phyloP scores from a whole-genome alignment of 2,113 vertebrate species.

The human (Homo sapiens) region DNA sequence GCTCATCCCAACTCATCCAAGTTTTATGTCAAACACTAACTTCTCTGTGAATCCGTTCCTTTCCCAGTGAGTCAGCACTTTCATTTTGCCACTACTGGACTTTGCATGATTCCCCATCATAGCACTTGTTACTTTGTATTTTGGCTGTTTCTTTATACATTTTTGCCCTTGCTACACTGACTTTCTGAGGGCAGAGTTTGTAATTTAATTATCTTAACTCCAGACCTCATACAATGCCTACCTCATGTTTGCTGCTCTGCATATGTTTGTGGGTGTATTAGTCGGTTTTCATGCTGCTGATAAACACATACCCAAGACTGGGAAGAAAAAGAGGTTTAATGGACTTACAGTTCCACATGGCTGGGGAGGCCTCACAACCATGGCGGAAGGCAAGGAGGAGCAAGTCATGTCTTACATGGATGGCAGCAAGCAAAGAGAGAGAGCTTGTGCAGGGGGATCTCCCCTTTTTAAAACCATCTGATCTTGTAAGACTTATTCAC shows the following conservation, averaged over 20 bases:
- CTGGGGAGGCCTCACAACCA: no score
- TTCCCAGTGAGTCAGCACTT: background rate
- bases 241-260: background rate
- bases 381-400: no score
- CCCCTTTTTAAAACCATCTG: no score
- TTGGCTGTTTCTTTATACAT: background rate
- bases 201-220: background rate
- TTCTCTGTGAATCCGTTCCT: background rate
- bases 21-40: background rate
- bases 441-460: no score
- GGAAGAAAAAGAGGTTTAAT: no score
- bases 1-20: background rate
- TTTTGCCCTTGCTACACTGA: background rate
- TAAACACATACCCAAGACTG: no score
- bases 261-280: background rate
- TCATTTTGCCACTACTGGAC: background rate
- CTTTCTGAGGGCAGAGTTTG: background rate
- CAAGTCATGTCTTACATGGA: no score
- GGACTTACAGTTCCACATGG: no score
- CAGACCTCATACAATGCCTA: background rate
- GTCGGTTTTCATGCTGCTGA: no score
- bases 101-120: background rate
- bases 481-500: no score
- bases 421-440: no score
- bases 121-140: background rate